These are phyloP conservation scores for Empis livida DNA, from an alignment of 2,888 invertebrate species.

Conservation along the genomic window DNA sequence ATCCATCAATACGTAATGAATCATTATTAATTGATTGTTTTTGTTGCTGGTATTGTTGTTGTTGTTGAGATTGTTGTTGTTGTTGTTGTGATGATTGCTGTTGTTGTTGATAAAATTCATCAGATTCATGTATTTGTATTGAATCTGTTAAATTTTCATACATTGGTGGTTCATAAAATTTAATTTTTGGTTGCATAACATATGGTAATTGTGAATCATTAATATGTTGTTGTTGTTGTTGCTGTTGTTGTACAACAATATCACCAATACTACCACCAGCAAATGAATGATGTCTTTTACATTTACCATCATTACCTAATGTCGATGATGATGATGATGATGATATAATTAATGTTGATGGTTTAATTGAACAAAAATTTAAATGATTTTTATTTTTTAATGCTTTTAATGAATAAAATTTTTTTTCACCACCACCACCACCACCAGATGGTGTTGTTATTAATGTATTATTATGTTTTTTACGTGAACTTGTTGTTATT, in stretches of 20 bases:
- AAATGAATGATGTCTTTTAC: conserved; percentile 35
- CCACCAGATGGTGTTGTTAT: conserved; percentile 9
- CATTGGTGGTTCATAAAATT: conserved; percentile 33
- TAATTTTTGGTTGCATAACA: conserved; percentile 19
- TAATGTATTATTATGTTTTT: not conserved
- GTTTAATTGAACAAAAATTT: conserved; percentile 15
- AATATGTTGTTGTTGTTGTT: conserved; percentile 9
- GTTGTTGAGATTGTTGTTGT: conserved; percentile 10
- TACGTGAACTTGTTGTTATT: not conserved
- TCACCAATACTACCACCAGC: conserved; percentile 32
- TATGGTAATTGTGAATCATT: not conserved
- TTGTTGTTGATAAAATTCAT: conserved; percentile 16
- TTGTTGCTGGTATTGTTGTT: conserved; percentile 14
- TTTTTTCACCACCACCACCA: conserved; percentile 24
- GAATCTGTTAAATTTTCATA: conserved; percentile 55
- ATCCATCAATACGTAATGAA: conserved; percentile 21
- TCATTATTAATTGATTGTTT: conserved; percentile 9
- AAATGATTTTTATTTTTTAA: conserved; percentile 14
- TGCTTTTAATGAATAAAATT: conserved; percentile 32
- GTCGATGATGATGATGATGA: conserved; percentile 5
- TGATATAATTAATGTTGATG: conserved; percentile 12
- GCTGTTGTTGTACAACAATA: conserved; percentile 18
- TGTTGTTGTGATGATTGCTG: conserved; percentile 14
- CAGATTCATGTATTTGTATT: conserved; percentile 47
- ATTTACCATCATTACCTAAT: conserved; percentile 17